phyloP scores from a whole-genome alignment of 2,113 vertebrate species.

The Hemichromis elongatus region DNA sequence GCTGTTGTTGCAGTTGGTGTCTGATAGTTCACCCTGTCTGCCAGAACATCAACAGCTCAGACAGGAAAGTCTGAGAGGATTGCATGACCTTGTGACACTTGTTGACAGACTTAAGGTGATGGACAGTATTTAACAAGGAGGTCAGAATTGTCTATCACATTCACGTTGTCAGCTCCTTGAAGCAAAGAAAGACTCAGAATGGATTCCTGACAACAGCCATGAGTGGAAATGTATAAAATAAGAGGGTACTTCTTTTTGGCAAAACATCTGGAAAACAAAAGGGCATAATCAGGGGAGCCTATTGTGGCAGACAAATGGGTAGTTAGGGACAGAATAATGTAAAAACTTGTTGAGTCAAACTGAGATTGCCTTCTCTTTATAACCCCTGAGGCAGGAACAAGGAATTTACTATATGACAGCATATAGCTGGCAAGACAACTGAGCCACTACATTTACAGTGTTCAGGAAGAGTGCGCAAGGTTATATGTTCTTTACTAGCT shows the following conservation, averaged over 20 bases:
- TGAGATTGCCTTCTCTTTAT: neutral
- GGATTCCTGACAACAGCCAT: conserved; percentile 16
- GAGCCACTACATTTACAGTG: neutral
- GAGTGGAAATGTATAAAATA: conserved; percentile 19
- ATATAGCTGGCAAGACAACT: neutral
- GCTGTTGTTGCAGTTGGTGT: conserved; percentile 7
- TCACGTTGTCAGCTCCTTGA: neutral
- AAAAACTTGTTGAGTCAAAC: conserved; percentile 21
- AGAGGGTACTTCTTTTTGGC: conserved; percentile 15
- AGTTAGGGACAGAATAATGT: conserved; percentile 38
- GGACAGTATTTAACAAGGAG: conserved; percentile 38
- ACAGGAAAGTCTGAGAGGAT: conserved; percentile 21
- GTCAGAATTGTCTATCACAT: conserved; percentile 7
- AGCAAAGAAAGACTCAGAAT: neutral
- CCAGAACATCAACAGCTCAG: neutral
- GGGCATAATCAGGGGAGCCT: conserved; percentile 29
- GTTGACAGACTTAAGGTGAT: conserved; percentile 51
- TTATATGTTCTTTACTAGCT: conserved; percentile 8
- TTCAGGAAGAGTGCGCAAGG: neutral
- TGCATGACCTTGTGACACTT: conserved; percentile 33
- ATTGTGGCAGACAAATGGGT: conserved; percentile 37
- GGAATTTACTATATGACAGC: neutral
- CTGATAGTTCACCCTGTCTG: conserved; percentile 3
- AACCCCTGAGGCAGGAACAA: neutral
- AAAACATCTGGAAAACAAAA: conserved; percentile 52